phyloP scores from a whole-genome alignment of 2,113 vertebrate species.

The Alligator sinensis region DNA sequence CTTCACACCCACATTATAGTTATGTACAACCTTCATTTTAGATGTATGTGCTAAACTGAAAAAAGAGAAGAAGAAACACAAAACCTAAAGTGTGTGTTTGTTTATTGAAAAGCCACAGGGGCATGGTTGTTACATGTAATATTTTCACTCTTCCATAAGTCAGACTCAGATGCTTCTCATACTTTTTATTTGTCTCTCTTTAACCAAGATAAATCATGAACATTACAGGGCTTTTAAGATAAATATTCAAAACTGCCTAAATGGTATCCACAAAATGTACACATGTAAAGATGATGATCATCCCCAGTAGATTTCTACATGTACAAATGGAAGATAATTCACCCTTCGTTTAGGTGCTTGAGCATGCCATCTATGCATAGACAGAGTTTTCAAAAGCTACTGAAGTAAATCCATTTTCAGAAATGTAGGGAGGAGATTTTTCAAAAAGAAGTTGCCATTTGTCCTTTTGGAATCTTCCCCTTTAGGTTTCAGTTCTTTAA shows the following conservation, averaged over 20 bases:
- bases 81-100: background rate
- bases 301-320: background rate
- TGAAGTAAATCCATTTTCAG: background rate
- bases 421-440: background rate
- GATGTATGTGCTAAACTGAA: background rate
- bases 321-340: background rate
- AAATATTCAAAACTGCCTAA: background rate
- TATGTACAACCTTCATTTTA: background rate
- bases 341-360: background rate
- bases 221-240: background rate
- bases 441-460: background rate
- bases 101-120: background rate
- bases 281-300: background rate
- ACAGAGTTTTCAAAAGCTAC: background rate
- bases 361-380: background rate
- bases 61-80: background rate
- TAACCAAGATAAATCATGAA: background rate
- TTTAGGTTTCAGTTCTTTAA: background rate
- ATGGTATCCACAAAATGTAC: background rate
- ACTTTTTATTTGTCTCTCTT: background rate
- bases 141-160: background rate
- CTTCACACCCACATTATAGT: no score
- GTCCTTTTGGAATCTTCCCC: background rate
- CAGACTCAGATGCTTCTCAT: background rate
- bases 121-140: background rate